Conservation (phyloP, 2,888 invertebrate species). For the Drosophila paramelanica region DNA sequence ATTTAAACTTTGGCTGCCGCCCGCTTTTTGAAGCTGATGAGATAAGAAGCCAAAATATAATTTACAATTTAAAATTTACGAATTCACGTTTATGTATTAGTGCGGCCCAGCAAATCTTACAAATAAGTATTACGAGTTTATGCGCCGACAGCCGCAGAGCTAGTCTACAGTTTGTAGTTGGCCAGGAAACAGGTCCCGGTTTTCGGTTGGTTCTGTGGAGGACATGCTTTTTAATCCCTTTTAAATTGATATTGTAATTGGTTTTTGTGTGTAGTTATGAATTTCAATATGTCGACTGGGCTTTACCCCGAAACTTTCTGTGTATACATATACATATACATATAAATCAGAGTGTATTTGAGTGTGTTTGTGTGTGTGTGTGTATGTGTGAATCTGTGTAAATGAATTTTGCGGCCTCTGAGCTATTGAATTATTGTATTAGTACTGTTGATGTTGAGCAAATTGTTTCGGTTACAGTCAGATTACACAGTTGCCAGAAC, state of each 20-base stretch:
- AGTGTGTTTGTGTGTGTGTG: constrained; percentile 8
- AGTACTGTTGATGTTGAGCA: constrained; percentile 36
- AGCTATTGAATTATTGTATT: constrained; percentile 41
- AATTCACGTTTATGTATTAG: constrained; percentile 29
- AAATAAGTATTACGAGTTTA: constrained; percentile 27
- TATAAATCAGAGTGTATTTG: constrained; percentile 1
- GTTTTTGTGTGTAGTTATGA: constrained; percentile 72
- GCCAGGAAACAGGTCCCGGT: neutral
- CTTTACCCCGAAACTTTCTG: constrained; percentile 13
- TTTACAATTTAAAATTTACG: constrained; percentile 61
- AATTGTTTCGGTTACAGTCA: constrained; percentile 24
- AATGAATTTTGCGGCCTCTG: constrained; percentile 16
- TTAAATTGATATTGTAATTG: constrained; percentile 82
- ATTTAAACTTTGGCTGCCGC: constrained; percentile 57
- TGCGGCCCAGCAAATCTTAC: constrained; percentile 25
- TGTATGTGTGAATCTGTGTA: constrained; percentile 16
- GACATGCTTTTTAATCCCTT: constrained; percentile 72
- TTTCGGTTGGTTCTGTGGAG: constrained; percentile 49
- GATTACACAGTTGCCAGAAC: neutral
- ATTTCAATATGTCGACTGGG: constrained; percentile 68
- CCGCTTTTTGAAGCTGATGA: constrained; percentile 1
- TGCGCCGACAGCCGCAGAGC: constrained; percentile 3
- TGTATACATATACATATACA: neutral
- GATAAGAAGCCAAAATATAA: constrained; percentile 51
- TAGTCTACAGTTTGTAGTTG: constrained; percentile 15